A percentile compares a stretch with the other conserved stretches of the same genome.
Evolutionary conservation across 2,113 vertebrate genomes (phyloP).

Genomic region (Dicentrarchus labrax): DNA sequence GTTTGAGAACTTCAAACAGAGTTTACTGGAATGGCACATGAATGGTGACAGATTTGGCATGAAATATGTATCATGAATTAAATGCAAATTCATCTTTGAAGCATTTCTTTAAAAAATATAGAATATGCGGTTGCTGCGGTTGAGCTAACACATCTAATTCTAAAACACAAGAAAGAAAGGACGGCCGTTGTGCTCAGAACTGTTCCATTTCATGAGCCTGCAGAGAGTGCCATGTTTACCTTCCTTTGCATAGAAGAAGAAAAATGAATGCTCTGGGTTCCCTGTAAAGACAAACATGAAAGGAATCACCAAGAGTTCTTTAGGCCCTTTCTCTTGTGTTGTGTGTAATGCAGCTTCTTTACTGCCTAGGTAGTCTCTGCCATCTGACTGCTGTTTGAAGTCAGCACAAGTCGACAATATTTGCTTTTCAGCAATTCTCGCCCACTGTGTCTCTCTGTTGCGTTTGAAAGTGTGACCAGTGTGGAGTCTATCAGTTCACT

Average conservation of each 20-base stretch:
- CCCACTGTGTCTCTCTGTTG: constrained; percentile 70
- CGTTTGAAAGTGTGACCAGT: constrained; percentile 74
- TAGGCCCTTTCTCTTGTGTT: constrained; percentile 74
- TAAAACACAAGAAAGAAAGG: constrained; percentile 67
- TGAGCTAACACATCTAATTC: constrained; percentile 62
- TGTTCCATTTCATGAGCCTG: constrained; percentile 71
- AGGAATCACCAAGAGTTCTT: constrained; percentile 74
- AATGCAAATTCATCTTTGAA: constrained; percentile 70
- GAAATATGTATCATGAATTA: constrained; percentile 59
- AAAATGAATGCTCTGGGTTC: constrained; percentile 67
- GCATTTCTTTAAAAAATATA: constrained; percentile 49
- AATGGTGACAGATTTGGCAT: constrained; percentile 51
- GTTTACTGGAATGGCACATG: constrained; percentile 42
- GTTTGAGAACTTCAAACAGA: constrained; percentile 35
- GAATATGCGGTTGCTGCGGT: constrained; percentile 32
- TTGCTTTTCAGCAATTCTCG: constrained; percentile 77
- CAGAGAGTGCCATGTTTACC: constrained; percentile 71
- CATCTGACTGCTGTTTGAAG: constrained; percentile 79
- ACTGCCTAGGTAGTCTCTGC: constrained; percentile 72
- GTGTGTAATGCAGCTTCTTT: constrained; percentile 69
- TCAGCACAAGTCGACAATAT: constrained; percentile 74
- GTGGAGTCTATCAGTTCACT: constrained; percentile 69
- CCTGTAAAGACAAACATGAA: constrained; percentile 78
- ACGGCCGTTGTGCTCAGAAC: constrained; percentile 57
- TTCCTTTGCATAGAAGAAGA: constrained; percentile 69